A percentile compares a stretch with the other conserved stretches of the same genome.
phyloP scores from a whole-genome alignment of 2,113 vertebrate genomes.

The Holacanthus passer region DNA sequence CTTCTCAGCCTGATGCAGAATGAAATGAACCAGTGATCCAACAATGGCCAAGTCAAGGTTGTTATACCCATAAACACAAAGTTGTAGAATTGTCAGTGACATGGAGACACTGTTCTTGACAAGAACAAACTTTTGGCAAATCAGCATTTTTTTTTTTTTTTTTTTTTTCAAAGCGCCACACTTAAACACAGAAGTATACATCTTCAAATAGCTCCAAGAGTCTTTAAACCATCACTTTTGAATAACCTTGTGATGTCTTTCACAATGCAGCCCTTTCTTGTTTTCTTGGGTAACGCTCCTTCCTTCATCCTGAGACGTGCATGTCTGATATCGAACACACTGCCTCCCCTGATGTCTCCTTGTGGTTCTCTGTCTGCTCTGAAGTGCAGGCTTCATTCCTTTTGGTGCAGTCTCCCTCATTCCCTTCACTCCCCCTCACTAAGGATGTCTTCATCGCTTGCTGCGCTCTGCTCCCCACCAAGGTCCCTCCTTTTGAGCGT shows the following conservation, averaged over 20 bases:
- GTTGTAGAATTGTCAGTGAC: conserved; percentile 38
- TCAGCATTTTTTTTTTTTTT: conserved; percentile 60
- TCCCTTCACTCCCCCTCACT: conserved; percentile 55
- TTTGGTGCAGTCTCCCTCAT: conserved; percentile 34
- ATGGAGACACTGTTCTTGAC: conserved; percentile 40
- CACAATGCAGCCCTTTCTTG: conserved; percentile 62
- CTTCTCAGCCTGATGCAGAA: neutral
- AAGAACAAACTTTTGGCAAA: conserved; percentile 55
- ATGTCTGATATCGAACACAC: conserved; percentile 63
- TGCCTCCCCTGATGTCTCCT: conserved; percentile 59
- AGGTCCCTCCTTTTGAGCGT: conserved; percentile 76
- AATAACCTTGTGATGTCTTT: conserved; percentile 82
- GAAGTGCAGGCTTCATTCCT: conserved; percentile 60
- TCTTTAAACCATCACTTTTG: conserved; percentile 72
- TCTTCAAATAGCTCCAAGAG: conserved; percentile 68
- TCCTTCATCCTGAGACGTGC: conserved; percentile 66
- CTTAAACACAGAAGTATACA: conserved; percentile 48
- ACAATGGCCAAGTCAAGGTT: conserved; percentile 50
- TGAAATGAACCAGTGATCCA: conserved; percentile 21
- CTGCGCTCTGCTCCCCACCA: conserved; percentile 65
- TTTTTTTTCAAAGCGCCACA: conserved; percentile 46
- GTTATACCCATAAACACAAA: conserved; percentile 18
- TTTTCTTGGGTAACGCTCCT: conserved; percentile 52
- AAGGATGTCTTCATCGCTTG: conserved; percentile 76
- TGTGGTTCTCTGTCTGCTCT: conserved; percentile 59